These are phyloP conservation scores for Panzeria rudis DNA, from an alignment of 2,888 invertebrate species.

Conservation along the genomic window DNA sequence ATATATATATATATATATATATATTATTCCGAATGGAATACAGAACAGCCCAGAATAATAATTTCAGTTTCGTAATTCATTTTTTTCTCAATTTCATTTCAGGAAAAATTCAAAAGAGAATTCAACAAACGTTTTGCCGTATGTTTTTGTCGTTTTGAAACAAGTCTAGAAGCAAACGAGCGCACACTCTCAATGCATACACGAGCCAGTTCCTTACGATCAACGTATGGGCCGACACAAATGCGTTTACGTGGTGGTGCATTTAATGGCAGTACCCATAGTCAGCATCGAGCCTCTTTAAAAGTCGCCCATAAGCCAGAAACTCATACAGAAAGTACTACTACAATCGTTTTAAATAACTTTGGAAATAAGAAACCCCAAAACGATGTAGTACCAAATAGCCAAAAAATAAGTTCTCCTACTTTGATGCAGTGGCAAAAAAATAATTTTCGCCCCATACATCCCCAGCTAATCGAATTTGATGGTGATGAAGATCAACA, in stretches of 20 bases:
- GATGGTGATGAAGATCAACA: constrained; percentile 75
- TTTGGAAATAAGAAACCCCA: background rate
- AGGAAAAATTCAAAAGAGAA: constrained; percentile 92
- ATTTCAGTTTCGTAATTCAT: too few relatives aligned
- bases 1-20: background rate
- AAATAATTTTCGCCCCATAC: constrained; percentile 80
- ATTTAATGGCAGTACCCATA: constrained; percentile 70
- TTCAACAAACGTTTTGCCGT: constrained; percentile 89
- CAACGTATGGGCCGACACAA: constrained; percentile 81
- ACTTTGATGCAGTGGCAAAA: constrained; percentile 75
- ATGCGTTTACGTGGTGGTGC: constrained; percentile 80
- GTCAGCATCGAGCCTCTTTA: constrained; percentile 21
- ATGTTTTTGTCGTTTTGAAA: constrained; percentile 83
- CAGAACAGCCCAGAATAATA: too few relatives aligned
- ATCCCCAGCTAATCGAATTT: constrained; percentile 80
- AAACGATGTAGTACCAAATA: background rate
- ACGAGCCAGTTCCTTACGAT: constrained; percentile 82
- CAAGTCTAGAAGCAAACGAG: constrained; percentile 79
- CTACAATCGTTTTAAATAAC: constrained; percentile 12
- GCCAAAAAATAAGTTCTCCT: constrained; percentile 66
- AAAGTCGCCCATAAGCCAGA: constrained; percentile 44
- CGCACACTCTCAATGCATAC: constrained; percentile 83
- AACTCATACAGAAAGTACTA: background rate
- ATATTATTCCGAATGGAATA: background rate
- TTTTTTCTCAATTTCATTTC: constrained; percentile 73